Evolutionary conservation across 2,888 invertebrate species (phyloP), one percentile per base, ranked within the genome.

Genomic region (Norana najaformis): DNA sequence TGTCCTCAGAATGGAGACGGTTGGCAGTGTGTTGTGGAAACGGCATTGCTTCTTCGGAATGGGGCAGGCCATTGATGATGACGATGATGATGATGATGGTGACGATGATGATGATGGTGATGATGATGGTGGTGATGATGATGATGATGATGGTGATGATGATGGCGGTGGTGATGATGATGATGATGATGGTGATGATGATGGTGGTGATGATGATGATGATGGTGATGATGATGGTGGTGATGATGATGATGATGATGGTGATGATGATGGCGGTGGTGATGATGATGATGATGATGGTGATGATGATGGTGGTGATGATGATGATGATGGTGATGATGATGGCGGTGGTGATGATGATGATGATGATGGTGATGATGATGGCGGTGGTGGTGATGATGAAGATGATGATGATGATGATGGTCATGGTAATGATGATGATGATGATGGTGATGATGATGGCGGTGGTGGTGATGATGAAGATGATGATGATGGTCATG

Each of bases 301-400:
- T 83, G 35, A 30, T 53, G 91, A 90, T 35, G 39, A 82, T 37
- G 82, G 30, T n/a, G 36, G 38, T 23, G 82, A 90, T n/a, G 90
- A 90, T 37, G 88, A 36, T 53, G 89, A 69, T 47, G 88, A 88
- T 30, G 82, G 23, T 85, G 82, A 88, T 85, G 83, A 89, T 34
- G 37, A 23, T 53, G 88, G 85, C 38, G 90, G 37, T 35, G 90
- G 89, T 53, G 82, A 39, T 23, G 47, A 36, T n/a, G 89, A 88
- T 89, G 90, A 88, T 20, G 89, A 89, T 23, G 89, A 23, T n/a
- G 90, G 5, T 20, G 89, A 90, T 36, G 89, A 23, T 88, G 89
- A 88, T 69, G 89, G n/a, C 18, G 89, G n/a, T 85, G 85, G 23
- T 23, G 85, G 20, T 23, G 85, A 85, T 23, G 85, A 85, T 23